Conservation (phyloP, 1,140 invertebrate genomes). For the Latrodectus geometricus region DNA sequence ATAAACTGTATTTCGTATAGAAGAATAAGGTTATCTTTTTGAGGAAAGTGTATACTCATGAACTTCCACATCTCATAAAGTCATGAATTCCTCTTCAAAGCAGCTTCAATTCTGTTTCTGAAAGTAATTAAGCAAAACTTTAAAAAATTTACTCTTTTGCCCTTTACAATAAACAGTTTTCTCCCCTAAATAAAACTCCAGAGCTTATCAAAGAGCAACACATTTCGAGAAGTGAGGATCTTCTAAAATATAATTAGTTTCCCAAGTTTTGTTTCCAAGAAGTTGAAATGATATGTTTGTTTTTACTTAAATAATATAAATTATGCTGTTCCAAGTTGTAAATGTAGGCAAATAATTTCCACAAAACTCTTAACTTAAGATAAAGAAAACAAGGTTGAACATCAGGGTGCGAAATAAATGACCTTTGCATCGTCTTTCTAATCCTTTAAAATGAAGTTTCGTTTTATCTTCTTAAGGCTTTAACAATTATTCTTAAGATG, state of each 20-base stretch:
- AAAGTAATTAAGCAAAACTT: not conserved
- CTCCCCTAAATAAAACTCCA: not conserved
- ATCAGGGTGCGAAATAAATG: not conserved
- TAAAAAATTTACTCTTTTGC: not conserved
- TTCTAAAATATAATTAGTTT: constrained; percentile 48
- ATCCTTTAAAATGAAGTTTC: no score
- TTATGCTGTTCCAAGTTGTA: not conserved
- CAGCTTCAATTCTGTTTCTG: not conserved
- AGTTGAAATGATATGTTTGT: constrained; percentile 10
- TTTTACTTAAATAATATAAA: constrained; percentile 4
- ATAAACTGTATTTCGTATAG: no score
- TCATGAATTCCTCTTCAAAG: not conserved
- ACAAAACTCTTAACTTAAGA: not conserved
- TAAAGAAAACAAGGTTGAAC: not conserved
- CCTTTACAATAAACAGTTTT: not conserved
- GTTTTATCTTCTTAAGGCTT: no score
- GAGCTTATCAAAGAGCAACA: constrained; percentile 43
- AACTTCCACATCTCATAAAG: no score
- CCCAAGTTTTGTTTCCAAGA: constrained; percentile 2
- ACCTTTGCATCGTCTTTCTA: no score
- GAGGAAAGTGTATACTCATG: no score
- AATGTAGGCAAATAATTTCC: not conserved
- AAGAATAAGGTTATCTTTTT: no score
- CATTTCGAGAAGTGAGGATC: constrained; percentile 22
- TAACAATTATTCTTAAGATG: no score